phyloP scores from a whole-genome alignment of 2,888 invertebrate genomes.

The Auanema sp. region DNA sequence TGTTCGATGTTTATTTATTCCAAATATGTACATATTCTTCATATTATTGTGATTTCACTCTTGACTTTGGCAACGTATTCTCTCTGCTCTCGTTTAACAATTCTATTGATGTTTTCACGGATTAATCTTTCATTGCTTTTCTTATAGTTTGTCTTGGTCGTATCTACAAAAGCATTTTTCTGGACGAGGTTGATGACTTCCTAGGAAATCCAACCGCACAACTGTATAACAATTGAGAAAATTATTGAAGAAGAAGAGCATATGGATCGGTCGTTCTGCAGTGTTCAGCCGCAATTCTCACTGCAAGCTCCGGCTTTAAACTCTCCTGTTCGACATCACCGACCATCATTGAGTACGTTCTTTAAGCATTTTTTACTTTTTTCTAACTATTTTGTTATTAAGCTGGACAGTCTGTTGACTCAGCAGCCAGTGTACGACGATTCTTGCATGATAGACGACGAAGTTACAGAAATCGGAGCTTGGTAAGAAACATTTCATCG shows the following conservation, averaged over 20 bases:
- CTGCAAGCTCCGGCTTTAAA: slow-evolving; percentile 18
- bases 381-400: slow-evolving; percentile 1
- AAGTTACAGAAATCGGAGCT: slow-evolving; percentile 40
- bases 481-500: slow-evolving; percentile 24
- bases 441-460: slow-evolving; percentile 39
- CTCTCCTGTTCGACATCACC: slow-evolving; percentile 16
- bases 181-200: too few species aligned
- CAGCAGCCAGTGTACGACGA: slow-evolving; percentile 23
- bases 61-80: neutral
- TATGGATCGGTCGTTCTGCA: slow-evolving; percentile 21
- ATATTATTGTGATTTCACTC: too few species aligned
- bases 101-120: too few species aligned
- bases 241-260: neutral
- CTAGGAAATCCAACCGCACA: too few species aligned
- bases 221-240: too few species aligned
- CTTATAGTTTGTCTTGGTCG: too few species aligned
- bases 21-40: too few species aligned
- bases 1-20: too few species aligned
- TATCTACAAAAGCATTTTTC: too few species aligned
- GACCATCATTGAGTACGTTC: slow-evolving; percentile 18
- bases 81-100: neutral
- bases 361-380: neutral
- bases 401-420: slow-evolving; percentile 32
- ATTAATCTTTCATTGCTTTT: too few species aligned
- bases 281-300: slow-evolving; percentile 17